A percentile compares a stretch with the other conserved stretches of the same genome.
phyloP scores from a whole-genome alignment of 2,797 vertebrate species.

The Acridotheres tristis region DNA sequence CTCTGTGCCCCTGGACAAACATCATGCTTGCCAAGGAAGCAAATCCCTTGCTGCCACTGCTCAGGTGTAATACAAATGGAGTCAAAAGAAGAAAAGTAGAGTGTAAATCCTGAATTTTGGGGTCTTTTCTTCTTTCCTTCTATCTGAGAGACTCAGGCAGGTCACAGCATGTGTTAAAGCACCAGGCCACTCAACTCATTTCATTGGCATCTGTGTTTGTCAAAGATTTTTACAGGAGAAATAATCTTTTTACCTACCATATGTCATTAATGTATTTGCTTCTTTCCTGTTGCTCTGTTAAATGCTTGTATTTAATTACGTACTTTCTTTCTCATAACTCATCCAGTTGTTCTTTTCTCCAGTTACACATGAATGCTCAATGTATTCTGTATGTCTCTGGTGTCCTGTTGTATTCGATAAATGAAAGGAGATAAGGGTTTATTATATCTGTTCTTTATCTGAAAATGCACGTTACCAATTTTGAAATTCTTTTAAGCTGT shows the following conservation, averaged over 20 bases:
- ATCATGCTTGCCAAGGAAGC: background rate
- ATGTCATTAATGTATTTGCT: conserved; percentile 17
- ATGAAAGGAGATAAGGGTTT: conserved; percentile 54
- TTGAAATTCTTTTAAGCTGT: background rate
- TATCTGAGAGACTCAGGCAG: background rate
- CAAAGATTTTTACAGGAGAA: background rate
- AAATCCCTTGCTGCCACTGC: background rate
- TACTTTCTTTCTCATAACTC: conserved; percentile 23
- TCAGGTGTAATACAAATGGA: background rate
- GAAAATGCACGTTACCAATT: background rate
- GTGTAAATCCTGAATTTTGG: background rate
- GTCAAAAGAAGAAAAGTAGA: background rate
- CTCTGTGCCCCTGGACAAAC: background rate
- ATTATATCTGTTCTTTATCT: background rate
- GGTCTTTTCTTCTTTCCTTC: background rate
- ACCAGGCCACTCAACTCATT: background rate
- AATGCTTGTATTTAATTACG: conserved; percentile 25
- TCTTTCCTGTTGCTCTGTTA: conserved; percentile 26
- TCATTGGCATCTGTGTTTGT: background rate
- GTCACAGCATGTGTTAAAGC: background rate
- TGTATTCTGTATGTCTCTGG: conserved; percentile 4
- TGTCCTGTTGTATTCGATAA: conserved; percentile 25
- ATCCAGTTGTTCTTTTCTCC: conserved; percentile 7
- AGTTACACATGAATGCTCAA: conserved; percentile 17
- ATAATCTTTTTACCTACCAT: background rate